A percentile compares a stretch with the other conserved stretches of the same genome.
Evolutionary conservation across 2,113 vertebrate species (phyloP).

Genomic region (Sinocyclocheilus maitianheensis): DNA sequence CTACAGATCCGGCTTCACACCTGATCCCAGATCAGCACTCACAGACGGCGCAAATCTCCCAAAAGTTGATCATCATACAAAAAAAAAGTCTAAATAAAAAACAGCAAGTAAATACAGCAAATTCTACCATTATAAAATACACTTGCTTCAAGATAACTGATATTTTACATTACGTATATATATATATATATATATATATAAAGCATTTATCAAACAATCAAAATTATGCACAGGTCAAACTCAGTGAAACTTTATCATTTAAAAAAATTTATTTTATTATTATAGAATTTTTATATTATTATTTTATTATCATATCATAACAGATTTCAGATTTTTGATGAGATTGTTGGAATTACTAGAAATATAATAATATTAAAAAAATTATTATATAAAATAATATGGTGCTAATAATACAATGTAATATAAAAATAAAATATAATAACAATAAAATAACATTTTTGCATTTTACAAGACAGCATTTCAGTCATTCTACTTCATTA

Average conservation of each 20-base stretch:
- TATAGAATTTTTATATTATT: too few relatives aligned
- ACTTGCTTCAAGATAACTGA: conserved; percentile 47
- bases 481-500: too few relatives aligned
- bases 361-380: too few relatives aligned
- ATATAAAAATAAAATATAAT: too few relatives aligned
- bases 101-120: conserved; percentile 50
- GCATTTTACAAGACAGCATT: too few relatives aligned
- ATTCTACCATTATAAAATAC: conserved; percentile 61
- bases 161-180: conserved; percentile 49
- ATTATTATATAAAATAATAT: too few relatives aligned
- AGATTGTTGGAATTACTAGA: too few relatives aligned
- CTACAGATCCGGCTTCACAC: conserved; percentile 1
- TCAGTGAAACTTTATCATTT: neutral
- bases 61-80: conserved; percentile 36
- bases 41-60: neutral
- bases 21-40: conserved; percentile 33
- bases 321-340: too few relatives aligned
- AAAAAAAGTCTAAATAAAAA: conserved; percentile 48
- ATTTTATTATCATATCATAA: too few relatives aligned
- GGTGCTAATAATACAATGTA: too few relatives aligned
- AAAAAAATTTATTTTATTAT: too few relatives aligned
- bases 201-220: neutral
- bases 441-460: too few relatives aligned
- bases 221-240: neutral
- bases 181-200: neutral